phyloP scores from a whole-genome alignment of 2,888 invertebrate species.

The Drosophila helvetica region DNA sequence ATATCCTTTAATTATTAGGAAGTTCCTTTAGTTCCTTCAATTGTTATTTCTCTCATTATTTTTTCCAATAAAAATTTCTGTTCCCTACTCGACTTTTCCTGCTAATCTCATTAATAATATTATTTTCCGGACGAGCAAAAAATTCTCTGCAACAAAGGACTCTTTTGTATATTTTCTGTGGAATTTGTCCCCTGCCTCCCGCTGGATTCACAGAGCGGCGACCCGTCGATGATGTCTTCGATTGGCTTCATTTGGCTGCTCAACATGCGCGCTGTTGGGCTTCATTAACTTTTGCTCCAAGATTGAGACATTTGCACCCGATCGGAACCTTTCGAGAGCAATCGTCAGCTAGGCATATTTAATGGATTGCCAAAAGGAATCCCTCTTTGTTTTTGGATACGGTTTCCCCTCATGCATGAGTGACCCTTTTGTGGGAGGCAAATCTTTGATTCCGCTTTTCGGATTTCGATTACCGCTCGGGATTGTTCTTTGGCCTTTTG shows the following conservation, averaged over 20 bases:
- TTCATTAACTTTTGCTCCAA: conserved; percentile 65
- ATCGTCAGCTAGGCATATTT: conserved; percentile 56
- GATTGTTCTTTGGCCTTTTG: conserved; percentile 45
- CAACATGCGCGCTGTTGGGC: conserved; percentile 69
- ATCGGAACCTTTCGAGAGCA: conserved; percentile 22
- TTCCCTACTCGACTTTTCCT: background rate
- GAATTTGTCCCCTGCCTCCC: conserved; percentile 16
- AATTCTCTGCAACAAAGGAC: background rate
- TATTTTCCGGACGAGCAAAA: no score
- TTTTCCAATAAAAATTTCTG: background rate
- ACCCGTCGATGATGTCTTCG: conserved; percentile 32
- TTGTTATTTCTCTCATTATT: background rate
- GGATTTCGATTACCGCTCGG: conserved; percentile 9
- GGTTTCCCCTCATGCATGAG: conserved; percentile 10
- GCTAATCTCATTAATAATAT: conserved; percentile 32
- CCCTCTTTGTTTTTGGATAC: conserved; percentile 3
- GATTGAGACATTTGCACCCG: conserved; percentile 43
- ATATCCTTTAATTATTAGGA: background rate
- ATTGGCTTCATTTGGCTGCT: conserved; percentile 73
- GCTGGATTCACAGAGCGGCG: conserved; percentile 11
- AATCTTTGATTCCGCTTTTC: conserved; percentile 26
- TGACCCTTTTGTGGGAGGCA: conserved; percentile 22
- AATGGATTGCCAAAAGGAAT: conserved; percentile 64
- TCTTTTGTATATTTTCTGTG: conserved; percentile 3
- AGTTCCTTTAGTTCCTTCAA: background rate